phyloP scores from a whole-genome alignment of 1,140 invertebrate species.

The Drosophila navojoa region DNA sequence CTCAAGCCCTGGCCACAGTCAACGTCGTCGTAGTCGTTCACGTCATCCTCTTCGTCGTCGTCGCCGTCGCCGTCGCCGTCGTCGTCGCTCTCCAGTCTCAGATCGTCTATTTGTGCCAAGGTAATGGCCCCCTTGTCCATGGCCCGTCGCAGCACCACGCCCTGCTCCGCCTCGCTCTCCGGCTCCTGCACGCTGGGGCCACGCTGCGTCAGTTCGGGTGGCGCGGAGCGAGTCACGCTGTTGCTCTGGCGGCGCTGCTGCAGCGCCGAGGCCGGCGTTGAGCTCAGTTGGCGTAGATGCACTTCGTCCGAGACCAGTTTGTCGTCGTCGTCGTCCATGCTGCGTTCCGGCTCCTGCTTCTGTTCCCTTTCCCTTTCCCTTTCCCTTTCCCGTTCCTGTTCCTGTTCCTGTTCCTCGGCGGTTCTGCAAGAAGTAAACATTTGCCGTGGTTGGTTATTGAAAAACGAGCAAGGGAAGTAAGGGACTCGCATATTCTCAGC shows the following conservation, averaged over 20 bases:
- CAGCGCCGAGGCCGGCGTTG: conserved; percentile 60
- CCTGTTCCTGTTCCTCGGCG: conserved; percentile 41
- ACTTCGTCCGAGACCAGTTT: conserved; percentile 76
- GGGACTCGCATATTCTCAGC: background rate
- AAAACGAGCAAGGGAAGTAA: background rate
- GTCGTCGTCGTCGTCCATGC: conserved; percentile 75
- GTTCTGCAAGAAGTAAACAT: conserved; percentile 39
- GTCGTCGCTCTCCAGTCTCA: conserved; percentile 61
- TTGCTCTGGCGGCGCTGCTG: conserved; percentile 62
- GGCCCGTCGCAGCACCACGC: conserved; percentile 57
- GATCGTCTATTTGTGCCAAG: conserved; percentile 75
- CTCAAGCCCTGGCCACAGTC: conserved; percentile 45
- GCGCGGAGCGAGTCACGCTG: conserved; percentile 59
- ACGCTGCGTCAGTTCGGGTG: conserved; percentile 57
- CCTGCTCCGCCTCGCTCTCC: conserved; percentile 35
- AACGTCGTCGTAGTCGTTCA: conserved; percentile 16
- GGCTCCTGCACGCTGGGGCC: conserved; percentile 28
- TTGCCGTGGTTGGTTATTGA: background rate
- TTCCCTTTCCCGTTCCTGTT: conserved; percentile 47
- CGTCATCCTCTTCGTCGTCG: conserved; percentile 17
- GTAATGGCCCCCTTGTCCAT: conserved; percentile 59
- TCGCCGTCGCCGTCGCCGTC: conserved; percentile 34
- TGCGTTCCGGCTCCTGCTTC: conserved; percentile 61
- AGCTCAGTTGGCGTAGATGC: conserved; percentile 72
- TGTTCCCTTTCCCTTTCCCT: conserved; percentile 32